Percentiles rank a stretch among this genome's conserved stretches.
phyloP scores from a whole-genome alignment of 2,797 vertebrate species.

The Brachyalestes nurse region DNA sequence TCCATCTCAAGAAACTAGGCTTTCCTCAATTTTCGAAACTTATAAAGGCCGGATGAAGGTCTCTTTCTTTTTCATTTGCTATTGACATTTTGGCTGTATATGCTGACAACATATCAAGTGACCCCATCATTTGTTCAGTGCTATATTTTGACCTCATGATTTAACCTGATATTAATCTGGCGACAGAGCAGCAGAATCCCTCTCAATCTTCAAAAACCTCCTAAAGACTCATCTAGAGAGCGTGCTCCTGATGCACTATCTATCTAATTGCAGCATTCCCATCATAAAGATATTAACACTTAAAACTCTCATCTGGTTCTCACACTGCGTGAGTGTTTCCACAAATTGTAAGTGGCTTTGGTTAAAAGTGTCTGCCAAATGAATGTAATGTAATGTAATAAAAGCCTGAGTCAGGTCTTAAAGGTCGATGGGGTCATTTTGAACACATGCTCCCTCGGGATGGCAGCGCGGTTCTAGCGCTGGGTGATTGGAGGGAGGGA shows the following conservation, averaged over 20 bases:
- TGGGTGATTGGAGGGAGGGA: constrained; percentile 21
- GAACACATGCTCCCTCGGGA: constrained; percentile 35
- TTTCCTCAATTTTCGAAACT: constrained; percentile 15
- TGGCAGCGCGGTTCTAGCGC: constrained; percentile 16
- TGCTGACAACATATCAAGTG: constrained; percentile 50
- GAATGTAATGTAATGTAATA: constrained; percentile 4
- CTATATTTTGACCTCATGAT: not conserved
- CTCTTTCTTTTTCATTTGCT: constrained; percentile 18
- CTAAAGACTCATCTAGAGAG: no score
- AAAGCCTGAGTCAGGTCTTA: constrained; percentile 41
- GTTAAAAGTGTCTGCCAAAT: no score
- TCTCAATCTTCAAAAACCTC: no score
- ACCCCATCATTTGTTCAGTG: constrained; percentile 46
- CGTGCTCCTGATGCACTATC: no score
- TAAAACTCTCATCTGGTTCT: no score
- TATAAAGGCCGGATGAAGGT: constrained; percentile 24
- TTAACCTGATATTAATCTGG: no score
- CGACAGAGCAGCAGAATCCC: no score
- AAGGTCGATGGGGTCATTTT: constrained; percentile 37
- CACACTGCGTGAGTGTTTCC: no score
- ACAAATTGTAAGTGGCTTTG: no score
- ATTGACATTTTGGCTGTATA: constrained; percentile 21
- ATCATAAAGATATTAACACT: no score
- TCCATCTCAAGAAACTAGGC: not conserved
- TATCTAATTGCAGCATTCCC: no score